Base-by-base conservation (phyloP, 2,888 invertebrate species). In the Stictocephala bisonia region DNA sequence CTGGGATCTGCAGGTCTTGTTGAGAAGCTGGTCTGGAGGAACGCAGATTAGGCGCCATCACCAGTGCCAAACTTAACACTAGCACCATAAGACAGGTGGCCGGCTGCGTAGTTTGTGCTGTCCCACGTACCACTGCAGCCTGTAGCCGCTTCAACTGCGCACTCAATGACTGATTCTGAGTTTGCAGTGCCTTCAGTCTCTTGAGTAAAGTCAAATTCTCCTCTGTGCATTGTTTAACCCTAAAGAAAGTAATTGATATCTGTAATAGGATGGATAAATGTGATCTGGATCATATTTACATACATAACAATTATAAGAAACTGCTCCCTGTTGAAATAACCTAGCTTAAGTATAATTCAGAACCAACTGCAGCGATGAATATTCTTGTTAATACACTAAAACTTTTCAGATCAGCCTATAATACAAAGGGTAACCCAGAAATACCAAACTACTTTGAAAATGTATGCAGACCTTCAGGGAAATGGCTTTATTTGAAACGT, bases 71-170 rank as follows among this genome's bases (percentile, higher is more conserved):
- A 0, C 95, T 95, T 77, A 96, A 86, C 78, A 96, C 85, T 73
- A 96, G 86, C 66, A 96, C 95, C 86, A 94, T 89, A 41, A 96
- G 87, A 82, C 95, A 95, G 3, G 96, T 95, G 15, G 94, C 93
- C 0, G 95, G 93, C 81, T 93, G 95, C 6, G 93, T 91, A 67
- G 84, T 82, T 40, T 84, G 86, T 81, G 70, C 84, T 81, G 81
- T 84, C 50, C 76, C 81, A 80, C 76, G 82, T 81, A 58, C 77
- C 2, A 79, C 72, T 2, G 80, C 74, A 86, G 82, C 76, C 86
- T 96, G 96, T 78, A 97, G 85, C 82, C 93, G 91, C 82, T 92
- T 92, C 80, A 97, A 87, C 82, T 97, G 96, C 3, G 91, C 88
- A 50, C 91, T 86, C 67, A 97, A 86, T 24, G 91, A 89, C 82